Evolutionary conservation across 2,797 vertebrate genomes (phyloP), one percentile per base, ranked within the genome.

Genomic region (Delichon dasypus): DNA sequence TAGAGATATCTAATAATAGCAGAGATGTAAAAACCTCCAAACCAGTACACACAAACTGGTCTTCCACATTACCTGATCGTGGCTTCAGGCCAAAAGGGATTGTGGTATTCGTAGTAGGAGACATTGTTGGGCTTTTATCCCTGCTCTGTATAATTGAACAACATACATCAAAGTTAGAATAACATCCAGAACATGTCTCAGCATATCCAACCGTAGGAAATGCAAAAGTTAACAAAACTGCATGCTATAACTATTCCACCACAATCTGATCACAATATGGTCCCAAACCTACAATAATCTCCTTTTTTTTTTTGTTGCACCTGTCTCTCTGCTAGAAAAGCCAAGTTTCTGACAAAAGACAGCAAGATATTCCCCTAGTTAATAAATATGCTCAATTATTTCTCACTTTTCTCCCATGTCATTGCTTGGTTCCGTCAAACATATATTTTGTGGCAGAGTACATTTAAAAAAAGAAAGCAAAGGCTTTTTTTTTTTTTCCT

Each of bases 61-160:
- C 38, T 67, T 60, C 36, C 36, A 88, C 94, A 97, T 98, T 98
- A 99, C 99, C 99, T 97, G 99, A 99, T 83, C 99, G 98, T 19
- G 99, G 99, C 90, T 99, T 99, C 95, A 99, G 97, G 78, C 99
- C 99, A 93, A 99, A 99, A 2, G 98, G 98, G 17, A 98, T 96
- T n/a, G 97, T 89, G 93, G 93, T 96, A 88, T 97, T 98, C 76
- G 97, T 92, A 55, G 98, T 96, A 38, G 97, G 97, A 87, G 98
- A 98, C 48, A 97, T 38, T 54, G 95, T 62, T 1, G 98, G 98
- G 72, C 97, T 98, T 82, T 82, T 95, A 88, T 98, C 98, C 62
- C 98, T 98, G 89, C 89, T 97, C 99, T 99, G 97, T 53, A 50
- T 26, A 73, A 90, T 48, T 84, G 58, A 95, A 97, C 53, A 94